phyloP scores from a whole-genome alignment of 2,113 vertebrate species.

The Hucho hucho region DNA sequence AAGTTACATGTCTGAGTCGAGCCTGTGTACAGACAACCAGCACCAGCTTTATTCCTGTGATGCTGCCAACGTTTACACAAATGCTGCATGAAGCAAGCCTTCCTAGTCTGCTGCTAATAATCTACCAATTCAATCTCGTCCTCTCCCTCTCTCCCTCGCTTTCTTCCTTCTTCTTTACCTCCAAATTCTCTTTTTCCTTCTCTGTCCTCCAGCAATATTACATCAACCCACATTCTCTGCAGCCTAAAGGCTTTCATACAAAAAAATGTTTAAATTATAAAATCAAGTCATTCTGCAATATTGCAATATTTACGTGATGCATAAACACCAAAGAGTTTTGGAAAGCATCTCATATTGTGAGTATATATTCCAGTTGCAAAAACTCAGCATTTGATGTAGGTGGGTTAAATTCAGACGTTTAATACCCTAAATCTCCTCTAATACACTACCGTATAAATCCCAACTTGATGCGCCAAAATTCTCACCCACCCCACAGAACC shows the following conservation, averaged over 20 bases:
- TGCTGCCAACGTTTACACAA: conserved; percentile 65
- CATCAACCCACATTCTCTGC: not conserved
- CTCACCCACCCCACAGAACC: conserved; percentile 6
- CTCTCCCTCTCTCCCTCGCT: conserved; percentile 34
- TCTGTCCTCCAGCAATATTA: not conserved
- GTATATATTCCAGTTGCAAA: too few species aligned
- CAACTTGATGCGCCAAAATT: conserved; percentile 2
- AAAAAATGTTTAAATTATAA: too few species aligned
- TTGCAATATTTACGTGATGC: not conserved
- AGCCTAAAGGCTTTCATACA: not conserved
- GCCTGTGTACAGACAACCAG: conserved; percentile 44
- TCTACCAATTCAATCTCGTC: conserved; percentile 26
- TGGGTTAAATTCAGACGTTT: not conserved
- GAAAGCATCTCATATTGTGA: too few species aligned
- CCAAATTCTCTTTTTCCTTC: not conserved
- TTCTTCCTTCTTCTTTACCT: conserved; percentile 7
- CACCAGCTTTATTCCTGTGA: conserved; percentile 47
- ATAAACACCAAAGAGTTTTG: not conserved
- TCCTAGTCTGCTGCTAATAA: not conserved
- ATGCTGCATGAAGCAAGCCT: conserved; percentile 27
- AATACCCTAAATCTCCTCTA: not conserved
- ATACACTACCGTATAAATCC: conserved; percentile 6
- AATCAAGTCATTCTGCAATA: too few species aligned
- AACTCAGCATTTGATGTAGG: not conserved
- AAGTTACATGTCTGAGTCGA: conserved; percentile 47